Conservation (phyloP, 1,140 invertebrate species). For the Drosophila erecta region DNA sequence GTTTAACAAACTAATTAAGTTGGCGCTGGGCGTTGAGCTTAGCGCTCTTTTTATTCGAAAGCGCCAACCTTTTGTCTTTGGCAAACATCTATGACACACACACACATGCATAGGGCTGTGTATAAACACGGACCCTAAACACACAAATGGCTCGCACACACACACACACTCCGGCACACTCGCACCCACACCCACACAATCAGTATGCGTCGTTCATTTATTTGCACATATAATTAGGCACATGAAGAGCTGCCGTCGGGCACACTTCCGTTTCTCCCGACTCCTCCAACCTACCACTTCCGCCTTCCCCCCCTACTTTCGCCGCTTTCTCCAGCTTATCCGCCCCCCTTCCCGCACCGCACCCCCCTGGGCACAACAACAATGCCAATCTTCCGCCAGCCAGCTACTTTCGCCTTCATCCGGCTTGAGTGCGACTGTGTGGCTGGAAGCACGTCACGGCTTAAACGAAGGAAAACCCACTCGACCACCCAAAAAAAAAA, state of each 20-base stretch:
- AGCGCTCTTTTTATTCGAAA: conserved; percentile 25
- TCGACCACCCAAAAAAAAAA: background rate
- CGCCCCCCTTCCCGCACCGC: too few relatives aligned
- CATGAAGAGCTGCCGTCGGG: conserved; percentile 65
- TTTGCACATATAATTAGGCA: conserved; percentile 84
- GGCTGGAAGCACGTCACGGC: conserved; percentile 44
- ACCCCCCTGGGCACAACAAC: background rate
- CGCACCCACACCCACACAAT: conserved; percentile 55
- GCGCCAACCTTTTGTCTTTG: conserved; percentile 51
- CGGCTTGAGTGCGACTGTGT: conserved; percentile 33
- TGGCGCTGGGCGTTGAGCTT: conserved; percentile 52
- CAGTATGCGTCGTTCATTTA: conserved; percentile 75
- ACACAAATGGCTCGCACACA: background rate
- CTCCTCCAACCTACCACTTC: conserved; percentile 3
- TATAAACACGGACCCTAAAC: conserved; percentile 15
- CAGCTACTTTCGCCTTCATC: conserved; percentile 34
- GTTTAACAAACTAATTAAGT: conserved; percentile 76
- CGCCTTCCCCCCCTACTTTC: background rate
- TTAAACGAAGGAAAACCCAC: conserved; percentile 29
- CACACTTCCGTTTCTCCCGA: conserved; percentile 56
- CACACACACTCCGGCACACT: conserved; percentile 10
- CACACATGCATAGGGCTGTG: conserved; percentile 5
- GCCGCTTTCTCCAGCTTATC: background rate
- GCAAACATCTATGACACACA: conserved; percentile 38
- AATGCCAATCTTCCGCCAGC: conserved; percentile 24